Conservation (phyloP, 2,113 vertebrate genomes). For the Bos taurus region ARS-UCD2.0 NC_037343.1:63800001-63800500, state of each 20-base stretch:
- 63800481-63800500: neutral
- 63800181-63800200: neutral
- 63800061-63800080: neutral
- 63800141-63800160: fast-evolving
- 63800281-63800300: neutral
- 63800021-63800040: neutral
- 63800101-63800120: neutral
- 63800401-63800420: neutral
- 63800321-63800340: neutral
- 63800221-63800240: neutral
- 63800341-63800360: neutral
- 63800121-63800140: neutral
- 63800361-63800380: neutral
- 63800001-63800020: neutral
- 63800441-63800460: neutral
- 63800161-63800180: neutral
- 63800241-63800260: neutral
- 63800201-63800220: neutral
- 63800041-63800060: neutral
- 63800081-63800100: neutral
- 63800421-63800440: neutral
- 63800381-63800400: neutral
- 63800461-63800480: neutral
- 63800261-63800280: neutral
- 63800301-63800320: neutral